Evolutionary conservation across 2,888 invertebrate species (phyloP).

Genomic region (Latrodectus elegans): DNA sequence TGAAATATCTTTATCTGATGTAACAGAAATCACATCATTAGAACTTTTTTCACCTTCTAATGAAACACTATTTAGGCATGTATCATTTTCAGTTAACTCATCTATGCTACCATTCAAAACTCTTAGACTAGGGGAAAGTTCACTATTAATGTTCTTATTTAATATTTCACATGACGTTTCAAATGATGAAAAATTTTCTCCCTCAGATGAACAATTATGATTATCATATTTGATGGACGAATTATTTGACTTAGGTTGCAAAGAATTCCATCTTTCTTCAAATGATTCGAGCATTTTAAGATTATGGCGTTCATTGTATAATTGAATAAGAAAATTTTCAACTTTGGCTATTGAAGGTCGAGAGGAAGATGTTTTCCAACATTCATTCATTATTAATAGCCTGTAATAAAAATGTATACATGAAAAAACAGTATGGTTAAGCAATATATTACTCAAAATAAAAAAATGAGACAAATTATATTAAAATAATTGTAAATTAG

Average conservation of each 20-base stretch:
- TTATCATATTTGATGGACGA: neutral
- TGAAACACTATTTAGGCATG: slow-evolving; percentile 27
- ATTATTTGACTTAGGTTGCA: slow-evolving; percentile 70
- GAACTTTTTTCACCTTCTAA: slow-evolving; percentile 25
- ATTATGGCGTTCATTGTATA: slow-evolving; percentile 72
- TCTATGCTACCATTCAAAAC: slow-evolving; percentile 84
- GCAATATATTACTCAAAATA: neutral
- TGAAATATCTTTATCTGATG: slow-evolving; percentile 22
- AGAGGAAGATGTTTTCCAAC: slow-evolving; percentile 79
- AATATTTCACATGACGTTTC: slow-evolving; percentile 43
- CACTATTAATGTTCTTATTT: slow-evolving; percentile 67
- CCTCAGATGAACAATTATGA: slow-evolving; percentile 48
- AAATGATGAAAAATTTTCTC: slow-evolving; percentile 57
- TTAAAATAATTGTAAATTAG: no score
- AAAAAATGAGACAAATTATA: neutral
- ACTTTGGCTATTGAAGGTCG: slow-evolving; percentile 78
- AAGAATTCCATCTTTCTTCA: slow-evolving; percentile 82
- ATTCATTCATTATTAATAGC: slow-evolving; percentile 83
- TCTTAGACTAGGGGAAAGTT: slow-evolving; percentile 76
- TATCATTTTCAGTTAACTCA: slow-evolving; percentile 73
- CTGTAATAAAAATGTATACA: slow-evolving; percentile 75
- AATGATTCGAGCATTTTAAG: slow-evolving; percentile 78
- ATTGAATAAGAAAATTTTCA: slow-evolving; percentile 77
- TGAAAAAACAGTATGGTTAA: no score
- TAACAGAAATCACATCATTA: slow-evolving; percentile 22